Conservation (phyloP, 92 coral and sea anemone genomes). For the Epizoanthus ramosus region DNA sequence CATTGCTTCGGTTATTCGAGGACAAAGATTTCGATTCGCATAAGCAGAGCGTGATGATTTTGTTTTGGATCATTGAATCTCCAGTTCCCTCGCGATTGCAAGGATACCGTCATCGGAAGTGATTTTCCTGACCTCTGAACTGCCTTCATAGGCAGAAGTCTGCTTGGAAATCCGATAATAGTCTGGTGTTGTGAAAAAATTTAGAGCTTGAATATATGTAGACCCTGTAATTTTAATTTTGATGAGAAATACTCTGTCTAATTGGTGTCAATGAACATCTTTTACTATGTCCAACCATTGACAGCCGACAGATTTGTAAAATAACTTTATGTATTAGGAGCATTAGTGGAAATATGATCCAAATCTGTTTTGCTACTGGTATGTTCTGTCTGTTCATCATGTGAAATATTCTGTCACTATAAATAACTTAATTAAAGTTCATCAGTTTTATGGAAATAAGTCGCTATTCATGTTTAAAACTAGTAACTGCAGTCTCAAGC, state of each 20-base stretch:
- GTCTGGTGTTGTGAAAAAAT: too few relatives aligned
- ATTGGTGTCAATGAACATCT: too few relatives aligned
- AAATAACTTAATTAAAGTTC: too few relatives aligned
- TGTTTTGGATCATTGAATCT: constrained; percentile 1
- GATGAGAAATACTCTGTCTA: neutral
- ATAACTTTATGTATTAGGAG: too few relatives aligned
- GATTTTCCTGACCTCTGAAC: constrained; percentile 13
- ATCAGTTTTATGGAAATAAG: neutral
- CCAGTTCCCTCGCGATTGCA: neutral
- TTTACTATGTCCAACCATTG: too few relatives aligned
- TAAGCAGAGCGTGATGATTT: neutral
- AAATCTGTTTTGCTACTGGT: neutral
- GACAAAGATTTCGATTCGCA: constrained; percentile 7
- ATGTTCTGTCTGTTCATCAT: neutral
- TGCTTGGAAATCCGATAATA: neutral
- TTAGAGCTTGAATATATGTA: too few relatives aligned
- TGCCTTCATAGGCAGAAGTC: neutral
- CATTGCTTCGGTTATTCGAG: constrained; percentile 3
- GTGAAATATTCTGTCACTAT: constrained; percentile 16
- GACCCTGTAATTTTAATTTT: neutral
- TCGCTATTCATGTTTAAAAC: neutral
- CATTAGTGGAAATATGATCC: constrained; percentile 7
- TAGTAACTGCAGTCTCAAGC: neutral
- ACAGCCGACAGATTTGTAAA: too few relatives aligned
- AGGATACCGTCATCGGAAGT: constrained; percentile 2